A percentile compares a stretch with the other conserved stretches of the same genome.
phyloP scores from a whole-genome alignment of 2,797 vertebrate genomes.

The Bovichtus variegatus region DNA sequence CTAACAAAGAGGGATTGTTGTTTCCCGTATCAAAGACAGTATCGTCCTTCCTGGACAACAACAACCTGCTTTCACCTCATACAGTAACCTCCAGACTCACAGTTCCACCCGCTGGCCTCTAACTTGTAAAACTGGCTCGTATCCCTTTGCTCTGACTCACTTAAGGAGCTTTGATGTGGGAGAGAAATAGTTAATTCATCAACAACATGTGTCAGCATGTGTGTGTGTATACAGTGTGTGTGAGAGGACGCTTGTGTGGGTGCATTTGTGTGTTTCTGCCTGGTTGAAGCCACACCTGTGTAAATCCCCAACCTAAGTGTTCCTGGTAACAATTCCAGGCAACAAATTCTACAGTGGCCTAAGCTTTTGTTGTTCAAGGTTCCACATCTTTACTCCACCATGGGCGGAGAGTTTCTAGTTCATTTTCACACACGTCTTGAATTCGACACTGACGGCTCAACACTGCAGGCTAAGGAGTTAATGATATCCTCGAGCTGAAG shows the following conservation, averaged over 20 bases:
- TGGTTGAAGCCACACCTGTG: slow-evolving; percentile 53
- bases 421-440: slow-evolving; percentile 38
- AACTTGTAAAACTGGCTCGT: slow-evolving; percentile 24
- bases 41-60: slow-evolving; percentile 26
- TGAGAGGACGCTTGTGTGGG: not conserved
- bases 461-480: slow-evolving; percentile 39
- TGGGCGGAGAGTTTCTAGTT: slow-evolving; percentile 42
- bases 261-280: slow-evolving; percentile 31
- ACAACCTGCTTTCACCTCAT: slow-evolving; percentile 41
- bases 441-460: slow-evolving; percentile 41
- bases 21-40: slow-evolving; percentile 12
- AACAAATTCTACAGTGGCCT: slow-evolving; percentile 6
- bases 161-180: slow-evolving; percentile 45
- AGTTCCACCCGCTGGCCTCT: too few relatives aligned
- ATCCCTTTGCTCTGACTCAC: slow-evolving; percentile 39
- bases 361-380: slow-evolving; percentile 27
- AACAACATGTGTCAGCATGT: slow-evolving; percentile 59
- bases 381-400: slow-evolving; percentile 43
- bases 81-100: slow-evolving; percentile 3
- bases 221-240: slow-evolving; percentile 2
- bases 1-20: slow-evolving; percentile 38
- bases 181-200: slow-evolving; percentile 60
- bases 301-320: slow-evolving; percentile 4
- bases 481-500: slow-evolving; percentile 3
- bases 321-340: slow-evolving; percentile 35